Evolutionary conservation across 2,888 invertebrate genomes (phyloP).

Genomic region (Trachelus stipa): DNA sequence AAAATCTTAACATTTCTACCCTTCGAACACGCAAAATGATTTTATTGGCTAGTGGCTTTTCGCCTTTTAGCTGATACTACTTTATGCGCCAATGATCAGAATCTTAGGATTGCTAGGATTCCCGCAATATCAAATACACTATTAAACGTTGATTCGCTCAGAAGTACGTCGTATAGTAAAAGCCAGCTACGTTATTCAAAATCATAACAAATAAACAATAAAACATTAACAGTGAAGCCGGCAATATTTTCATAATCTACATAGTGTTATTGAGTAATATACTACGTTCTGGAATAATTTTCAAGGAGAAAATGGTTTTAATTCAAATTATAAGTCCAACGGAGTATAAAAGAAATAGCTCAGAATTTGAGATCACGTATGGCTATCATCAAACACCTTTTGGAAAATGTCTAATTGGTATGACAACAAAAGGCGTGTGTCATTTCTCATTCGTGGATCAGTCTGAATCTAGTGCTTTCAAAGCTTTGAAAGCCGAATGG

Average conservation of each 20-base stretch:
- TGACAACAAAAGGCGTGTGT: slow-evolving; percentile 40
- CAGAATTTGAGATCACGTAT: slow-evolving; percentile 40
- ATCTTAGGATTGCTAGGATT: not conserved
- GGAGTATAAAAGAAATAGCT: slow-evolving; percentile 22
- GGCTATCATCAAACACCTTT: slow-evolving; percentile 46
- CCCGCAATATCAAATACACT: not conserved
- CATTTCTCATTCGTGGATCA: slow-evolving; percentile 45
- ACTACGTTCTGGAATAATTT: not conserved
- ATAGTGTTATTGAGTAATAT: not conserved
- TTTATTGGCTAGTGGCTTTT: not conserved
- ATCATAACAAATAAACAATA: not conserved
- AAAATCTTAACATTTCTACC: not conserved
- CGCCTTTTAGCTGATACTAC: not conserved
- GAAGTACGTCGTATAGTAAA: not conserved
- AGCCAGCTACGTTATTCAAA: not conserved
- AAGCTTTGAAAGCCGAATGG: slow-evolving; percentile 40
- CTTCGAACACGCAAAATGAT: not conserved
- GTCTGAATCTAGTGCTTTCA: slow-evolving; percentile 27
- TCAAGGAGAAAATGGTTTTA: slow-evolving; percentile 21
- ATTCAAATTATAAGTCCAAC: slow-evolving; percentile 23
- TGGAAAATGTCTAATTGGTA: slow-evolving; percentile 49
- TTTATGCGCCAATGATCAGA: not conserved
- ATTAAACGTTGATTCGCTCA: not conserved
- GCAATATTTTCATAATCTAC: not conserved
- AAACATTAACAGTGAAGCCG: not conserved